phyloP scores from a whole-genome alignment of 2,888 invertebrate species.

The Megaustenia siamemsis region DNA sequence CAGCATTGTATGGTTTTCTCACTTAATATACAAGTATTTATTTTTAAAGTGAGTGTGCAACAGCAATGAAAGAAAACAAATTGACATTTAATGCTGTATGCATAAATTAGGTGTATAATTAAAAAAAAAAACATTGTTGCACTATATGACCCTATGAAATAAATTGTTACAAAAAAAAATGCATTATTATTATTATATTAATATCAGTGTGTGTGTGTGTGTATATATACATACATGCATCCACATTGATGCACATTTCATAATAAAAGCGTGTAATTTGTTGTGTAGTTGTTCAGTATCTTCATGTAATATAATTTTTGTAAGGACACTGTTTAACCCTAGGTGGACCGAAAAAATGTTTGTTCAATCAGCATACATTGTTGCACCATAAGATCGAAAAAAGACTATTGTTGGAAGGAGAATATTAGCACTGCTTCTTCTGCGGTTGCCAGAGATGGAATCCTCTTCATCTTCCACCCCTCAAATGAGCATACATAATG shows the following conservation, averaged over 20 bases:
- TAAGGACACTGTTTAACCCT: no score
- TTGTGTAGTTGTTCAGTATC: background rate
- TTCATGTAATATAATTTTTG: background rate
- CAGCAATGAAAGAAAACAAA: background rate
- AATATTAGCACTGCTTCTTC: no score
- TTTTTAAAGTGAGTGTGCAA: background rate
- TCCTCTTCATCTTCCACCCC: no score
- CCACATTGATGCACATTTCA: background rate
- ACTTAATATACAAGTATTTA: background rate
- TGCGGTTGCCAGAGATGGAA: no score
- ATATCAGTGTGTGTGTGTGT: no score
- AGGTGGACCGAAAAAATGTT: no score
- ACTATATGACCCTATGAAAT: background rate
- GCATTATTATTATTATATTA: background rate
- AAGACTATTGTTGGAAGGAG: no score
- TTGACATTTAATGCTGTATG: background rate
- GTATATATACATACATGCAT: no score
- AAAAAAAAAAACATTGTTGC: background rate
- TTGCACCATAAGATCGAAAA: no score
- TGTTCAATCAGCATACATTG: no score
- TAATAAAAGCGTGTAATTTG: background rate
- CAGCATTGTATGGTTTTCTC: background rate
- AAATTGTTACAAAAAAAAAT: background rate
- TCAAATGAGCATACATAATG: no score
- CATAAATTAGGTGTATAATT: background rate